phyloP scores from a whole-genome alignment of 2,888 invertebrate genomes.

The Agrotis segetum region DNA sequence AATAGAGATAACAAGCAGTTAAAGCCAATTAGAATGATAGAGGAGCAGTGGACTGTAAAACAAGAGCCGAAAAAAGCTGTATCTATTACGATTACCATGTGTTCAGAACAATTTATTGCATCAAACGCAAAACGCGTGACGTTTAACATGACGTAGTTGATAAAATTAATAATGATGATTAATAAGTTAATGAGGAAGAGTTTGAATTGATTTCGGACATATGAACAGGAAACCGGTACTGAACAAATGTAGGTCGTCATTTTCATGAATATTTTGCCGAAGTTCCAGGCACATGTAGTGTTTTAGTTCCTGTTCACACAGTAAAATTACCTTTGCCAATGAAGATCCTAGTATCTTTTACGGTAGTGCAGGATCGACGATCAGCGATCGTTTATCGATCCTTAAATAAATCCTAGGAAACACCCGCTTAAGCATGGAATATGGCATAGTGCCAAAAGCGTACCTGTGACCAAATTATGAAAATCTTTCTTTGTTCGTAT shows the following conservation, averaged over 20 bases:
- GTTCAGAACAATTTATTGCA: conserved; percentile 23
- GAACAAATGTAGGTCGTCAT: neutral
- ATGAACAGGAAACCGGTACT: neutral
- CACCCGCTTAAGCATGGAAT: conserved; percentile 64
- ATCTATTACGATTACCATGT: conserved; percentile 25
- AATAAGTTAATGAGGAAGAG: conserved; percentile 14
- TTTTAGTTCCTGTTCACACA: neutral
- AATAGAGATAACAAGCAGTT: conserved; percentile 31
- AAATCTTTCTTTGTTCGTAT: conserved; percentile 61
- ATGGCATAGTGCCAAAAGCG: conserved; percentile 78
- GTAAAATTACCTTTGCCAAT: conserved; percentile 18
- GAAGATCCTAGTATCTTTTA: conserved; percentile 27
- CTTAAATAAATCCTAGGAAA: conserved; percentile 61
- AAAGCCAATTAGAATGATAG: conserved; percentile 43
- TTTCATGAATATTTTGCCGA: neutral
- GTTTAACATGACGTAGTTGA: conserved; percentile 12
- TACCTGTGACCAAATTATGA: conserved; percentile 68
- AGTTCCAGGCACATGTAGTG: neutral
- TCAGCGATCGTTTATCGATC: conserved; percentile 43
- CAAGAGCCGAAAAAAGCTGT: conserved; percentile 34
- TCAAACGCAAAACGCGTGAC: conserved; percentile 23
- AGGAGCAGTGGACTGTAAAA: conserved; percentile 39
- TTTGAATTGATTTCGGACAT: neutral
- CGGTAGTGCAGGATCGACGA: conserved; percentile 44
- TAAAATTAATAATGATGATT: conserved; percentile 22